phyloP scores from a whole-genome alignment of 2,113 vertebrate genomes.

The Clinocottus analis region DNA sequence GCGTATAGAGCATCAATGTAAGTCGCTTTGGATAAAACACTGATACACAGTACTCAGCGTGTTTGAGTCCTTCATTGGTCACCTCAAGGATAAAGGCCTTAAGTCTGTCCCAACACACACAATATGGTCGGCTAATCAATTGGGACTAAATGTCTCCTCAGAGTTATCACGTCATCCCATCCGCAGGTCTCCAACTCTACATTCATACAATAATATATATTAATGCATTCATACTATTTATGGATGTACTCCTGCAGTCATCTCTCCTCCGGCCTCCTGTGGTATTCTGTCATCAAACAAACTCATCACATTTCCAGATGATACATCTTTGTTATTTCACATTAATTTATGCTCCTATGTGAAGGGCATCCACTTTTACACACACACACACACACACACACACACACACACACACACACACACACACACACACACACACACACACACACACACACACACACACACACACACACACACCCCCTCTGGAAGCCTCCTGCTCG shows the following conservation, averaged over 20 bases:
- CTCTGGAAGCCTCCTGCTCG: slow-evolving; percentile 41
- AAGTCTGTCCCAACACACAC: too few relatives aligned
- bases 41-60: too few relatives aligned
- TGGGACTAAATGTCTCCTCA: too few relatives aligned
- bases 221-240: neutral
- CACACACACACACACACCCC: slow-evolving; percentile 7
- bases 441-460: slow-evolving; percentile 20
- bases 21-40: too few relatives aligned
- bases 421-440: slow-evolving; percentile 28
- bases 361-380: slow-evolving; percentile 33
- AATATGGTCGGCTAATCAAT: too few relatives aligned
- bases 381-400: slow-evolving; percentile 26
- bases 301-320: slow-evolving; percentile 45
- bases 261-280: slow-evolving; percentile 7
- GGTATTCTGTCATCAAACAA: slow-evolving; percentile 57
- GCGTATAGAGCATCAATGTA: too few relatives aligned
- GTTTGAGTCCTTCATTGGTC: too few relatives aligned
- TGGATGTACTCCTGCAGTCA: neutral
- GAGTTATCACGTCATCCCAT: too few relatives aligned
- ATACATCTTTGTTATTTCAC: slow-evolving; percentile 55
- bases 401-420: neutral
- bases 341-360: slow-evolving; percentile 36
- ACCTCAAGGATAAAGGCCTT: too few relatives aligned
- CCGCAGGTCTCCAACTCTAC: neutral
- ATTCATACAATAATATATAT: neutral